Evolutionary conservation across 1,140 invertebrate species (phyloP).

Genomic region (Frieseomelitta varia): DNA sequence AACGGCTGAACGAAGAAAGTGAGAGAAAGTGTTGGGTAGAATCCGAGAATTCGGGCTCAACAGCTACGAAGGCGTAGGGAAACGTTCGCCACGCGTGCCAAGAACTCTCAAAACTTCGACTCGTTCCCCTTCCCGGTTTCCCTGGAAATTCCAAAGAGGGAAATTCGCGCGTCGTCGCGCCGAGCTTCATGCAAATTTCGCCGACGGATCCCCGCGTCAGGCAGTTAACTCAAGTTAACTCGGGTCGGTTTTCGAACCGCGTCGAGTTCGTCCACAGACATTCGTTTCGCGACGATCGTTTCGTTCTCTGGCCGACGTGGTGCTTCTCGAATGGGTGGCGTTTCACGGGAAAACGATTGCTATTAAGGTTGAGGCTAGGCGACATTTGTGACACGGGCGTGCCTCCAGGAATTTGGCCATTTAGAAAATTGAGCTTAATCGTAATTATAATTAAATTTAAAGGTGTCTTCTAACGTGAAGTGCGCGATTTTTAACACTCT

Average conservation of each 20-base stretch:
- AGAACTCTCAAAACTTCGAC: constrained; percentile 3
- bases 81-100: not conserved
- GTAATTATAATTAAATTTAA: no score
- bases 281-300: not conserved
- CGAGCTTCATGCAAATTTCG: not conserved
- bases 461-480: no score
- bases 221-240: constrained; percentile 8
- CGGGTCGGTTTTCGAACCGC: no score
- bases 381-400: no score
- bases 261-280: not conserved
- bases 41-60: no score
- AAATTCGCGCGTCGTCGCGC: not conserved
- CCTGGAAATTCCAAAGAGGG: not conserved
- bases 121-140: not conserved
- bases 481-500: no score
- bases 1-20: no score
- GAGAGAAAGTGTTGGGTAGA: no score
- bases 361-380: not conserved
- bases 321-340: not conserved
- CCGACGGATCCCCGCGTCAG: not conserved
- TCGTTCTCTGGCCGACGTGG: not conserved
- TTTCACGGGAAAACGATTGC: not conserved
- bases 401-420: no score
- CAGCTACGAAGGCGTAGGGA: not conserved
- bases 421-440: no score